A percentile compares a stretch with the other conserved stretches of the same genome.
These are phyloP conservation scores for Papilio protenor DNA, from an alignment of 2,888 invertebrate genomes.

Conservation along the genomic window DNA sequence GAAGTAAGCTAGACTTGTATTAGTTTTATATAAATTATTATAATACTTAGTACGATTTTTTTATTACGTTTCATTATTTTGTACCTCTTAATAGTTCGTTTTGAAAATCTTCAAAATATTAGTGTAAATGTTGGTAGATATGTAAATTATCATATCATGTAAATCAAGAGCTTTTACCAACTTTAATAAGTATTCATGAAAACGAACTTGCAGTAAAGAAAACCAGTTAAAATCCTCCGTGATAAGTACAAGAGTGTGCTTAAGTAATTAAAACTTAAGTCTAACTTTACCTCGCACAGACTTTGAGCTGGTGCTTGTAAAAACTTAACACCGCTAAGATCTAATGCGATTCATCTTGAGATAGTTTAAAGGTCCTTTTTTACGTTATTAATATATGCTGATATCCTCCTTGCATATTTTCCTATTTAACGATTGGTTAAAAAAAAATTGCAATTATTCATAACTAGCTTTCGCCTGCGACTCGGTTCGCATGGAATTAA, in stretches of 20 bases:
- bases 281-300: conserved; percentile 10
- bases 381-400: background rate
- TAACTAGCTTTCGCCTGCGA: no score
- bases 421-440: no score
- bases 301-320: conserved; percentile 10
- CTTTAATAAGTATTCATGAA: conserved; percentile 11
- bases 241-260: conserved; percentile 10
- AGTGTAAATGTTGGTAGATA: background rate
- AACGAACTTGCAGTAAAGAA: conserved; percentile 11
- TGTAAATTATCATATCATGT: background rate
- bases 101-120: background rate
- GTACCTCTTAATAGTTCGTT: background rate
- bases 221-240: conserved; percentile 12
- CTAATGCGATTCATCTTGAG: background rate
- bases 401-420: no score
- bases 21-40: background rate
- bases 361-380: background rate
- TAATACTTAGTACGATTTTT: background rate
- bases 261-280: conserved; percentile 20
- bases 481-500: no score
- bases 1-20: background rate
- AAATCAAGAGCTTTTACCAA: background rate
- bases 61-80: background rate
- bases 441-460: no score
- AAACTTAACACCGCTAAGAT: conserved; percentile 8